A percentile compares a stretch with the other conserved stretches of the same genome.
Conservation (phyloP, 2,113 vertebrate species). For the Cairina moschata region DNA sequence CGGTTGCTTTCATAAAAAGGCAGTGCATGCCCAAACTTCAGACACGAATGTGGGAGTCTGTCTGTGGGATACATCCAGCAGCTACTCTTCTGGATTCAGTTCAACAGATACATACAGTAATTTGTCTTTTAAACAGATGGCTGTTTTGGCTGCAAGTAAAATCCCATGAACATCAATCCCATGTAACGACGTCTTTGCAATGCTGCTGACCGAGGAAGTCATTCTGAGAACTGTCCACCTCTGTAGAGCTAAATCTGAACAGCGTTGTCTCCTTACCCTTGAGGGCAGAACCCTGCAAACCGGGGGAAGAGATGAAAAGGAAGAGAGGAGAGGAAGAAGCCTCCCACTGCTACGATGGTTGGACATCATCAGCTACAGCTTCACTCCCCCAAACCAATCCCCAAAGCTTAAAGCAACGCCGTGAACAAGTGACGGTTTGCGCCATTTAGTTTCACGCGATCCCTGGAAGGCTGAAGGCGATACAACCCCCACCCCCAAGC, state of each 20-base stretch:
- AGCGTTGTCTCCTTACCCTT: not conserved
- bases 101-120: not conserved
- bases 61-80: not conserved
- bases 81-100: rapidly evolving
- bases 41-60: not conserved
- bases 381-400: not conserved
- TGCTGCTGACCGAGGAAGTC: not conserved
- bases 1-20: not conserved
- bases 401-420: not conserved
- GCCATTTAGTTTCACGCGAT: not conserved
- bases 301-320: too few relatives aligned
- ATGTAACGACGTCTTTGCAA: not conserved
- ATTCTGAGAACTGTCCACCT: not conserved
- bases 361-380: not conserved
- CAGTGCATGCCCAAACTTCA: not conserved
- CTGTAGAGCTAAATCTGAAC: not conserved
- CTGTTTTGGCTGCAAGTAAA: not conserved
- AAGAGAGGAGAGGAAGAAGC: not conserved
- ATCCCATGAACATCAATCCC: not conserved
- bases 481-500: not conserved
- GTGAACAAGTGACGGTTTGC: not conserved
- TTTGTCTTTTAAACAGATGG: not conserved
- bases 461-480: not conserved
- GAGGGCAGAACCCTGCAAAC: too few relatives aligned
- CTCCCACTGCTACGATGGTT: not conserved